Evolutionary conservation across 2,888 invertebrate species (phyloP), one percentile per base, ranked within the genome.

Genomic region (Patella depressa): DNA sequence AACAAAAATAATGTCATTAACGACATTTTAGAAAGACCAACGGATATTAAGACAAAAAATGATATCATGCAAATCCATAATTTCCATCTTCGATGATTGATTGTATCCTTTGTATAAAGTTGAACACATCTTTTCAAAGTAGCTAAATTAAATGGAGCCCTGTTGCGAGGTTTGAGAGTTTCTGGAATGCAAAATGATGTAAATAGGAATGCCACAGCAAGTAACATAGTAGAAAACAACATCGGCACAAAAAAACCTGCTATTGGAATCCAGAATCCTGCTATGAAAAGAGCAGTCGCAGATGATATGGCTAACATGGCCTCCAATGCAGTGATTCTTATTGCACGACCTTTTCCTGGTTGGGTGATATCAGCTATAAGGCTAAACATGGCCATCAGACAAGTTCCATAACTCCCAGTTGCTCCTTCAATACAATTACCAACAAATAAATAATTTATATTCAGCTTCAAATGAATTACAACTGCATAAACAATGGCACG

Each of bases 351-450:
- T 12, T 71, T 74, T 3, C 83, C 85, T 0, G 80, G 78, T 3
- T n/a, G 71, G 1, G 82, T 82, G n/a, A 84, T 70, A 77, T 85
- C 85, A 17, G 85, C 81, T 14, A 80, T 74, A 45, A 82, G 80
- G 15, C 80, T 75, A 72, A 85, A 83, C 45, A 79, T 59, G 15
- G 80, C 74, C 74, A 83, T 79, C n/a, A 83, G 54, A 71, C 80
- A 72, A n/a, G 79, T 76, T 11, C 80, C 83, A 71, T 82, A 83
- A 34, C 80, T 78, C 0, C 85, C 85, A 0, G 83, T 77, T 12
- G 81, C 15, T 9, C 82, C 83, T 57, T 81, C 82, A 45, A 75
- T 70, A 9, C 75, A 55, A 59, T 81, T 76, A 12, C 79, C 83
- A 14, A 80, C 70, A 29, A 74, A 76, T 3, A 84, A 55, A 45